These are phyloP conservation scores for Luffia ferchaultella DNA, from an alignment of 2,888 invertebrate genomes.

Conservation along the genomic window DNA sequence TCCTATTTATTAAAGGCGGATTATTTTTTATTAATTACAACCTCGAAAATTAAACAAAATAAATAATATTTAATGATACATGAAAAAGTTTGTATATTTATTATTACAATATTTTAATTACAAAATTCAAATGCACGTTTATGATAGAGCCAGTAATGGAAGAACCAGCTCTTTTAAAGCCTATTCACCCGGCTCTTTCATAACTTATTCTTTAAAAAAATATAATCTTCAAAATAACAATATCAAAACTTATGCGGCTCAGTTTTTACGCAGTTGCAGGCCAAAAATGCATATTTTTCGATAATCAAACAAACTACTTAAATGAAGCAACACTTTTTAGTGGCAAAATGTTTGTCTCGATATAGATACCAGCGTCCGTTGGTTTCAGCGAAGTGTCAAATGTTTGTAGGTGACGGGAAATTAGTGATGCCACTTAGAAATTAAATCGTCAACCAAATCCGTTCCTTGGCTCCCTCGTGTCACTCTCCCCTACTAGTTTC, in stretches of 20 bases:
- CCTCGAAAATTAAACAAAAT: background rate
- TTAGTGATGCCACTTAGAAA: conserved; percentile 12
- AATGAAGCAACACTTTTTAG: conserved; percentile 11
- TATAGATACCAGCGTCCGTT: background rate
- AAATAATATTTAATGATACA: background rate
- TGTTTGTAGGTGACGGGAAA: conserved; percentile 9
- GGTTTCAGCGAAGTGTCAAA: background rate
- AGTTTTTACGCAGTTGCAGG: background rate
- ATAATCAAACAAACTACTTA: conserved; percentile 11
- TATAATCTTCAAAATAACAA: background rate
- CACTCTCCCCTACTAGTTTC: no score
- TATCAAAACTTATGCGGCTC: background rate
- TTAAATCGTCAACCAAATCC: conserved; percentile 10
- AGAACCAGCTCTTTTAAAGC: background rate
- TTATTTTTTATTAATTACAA: background rate
- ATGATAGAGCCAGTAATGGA: background rate
- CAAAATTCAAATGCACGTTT: background rate
- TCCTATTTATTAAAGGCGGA: background rate
- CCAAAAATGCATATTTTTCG: conserved; percentile 8
- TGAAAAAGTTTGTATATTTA: background rate
- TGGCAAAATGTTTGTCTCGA: conserved; percentile 8
- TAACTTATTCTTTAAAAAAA: background rate
- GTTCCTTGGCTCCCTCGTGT: conserved; percentile 12
- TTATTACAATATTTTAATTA: background rate
- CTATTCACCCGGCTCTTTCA: background rate